phyloP scores from a whole-genome alignment of 2,797 vertebrate genomes.

The Lepidocolaptes lacrymiger region DNA sequence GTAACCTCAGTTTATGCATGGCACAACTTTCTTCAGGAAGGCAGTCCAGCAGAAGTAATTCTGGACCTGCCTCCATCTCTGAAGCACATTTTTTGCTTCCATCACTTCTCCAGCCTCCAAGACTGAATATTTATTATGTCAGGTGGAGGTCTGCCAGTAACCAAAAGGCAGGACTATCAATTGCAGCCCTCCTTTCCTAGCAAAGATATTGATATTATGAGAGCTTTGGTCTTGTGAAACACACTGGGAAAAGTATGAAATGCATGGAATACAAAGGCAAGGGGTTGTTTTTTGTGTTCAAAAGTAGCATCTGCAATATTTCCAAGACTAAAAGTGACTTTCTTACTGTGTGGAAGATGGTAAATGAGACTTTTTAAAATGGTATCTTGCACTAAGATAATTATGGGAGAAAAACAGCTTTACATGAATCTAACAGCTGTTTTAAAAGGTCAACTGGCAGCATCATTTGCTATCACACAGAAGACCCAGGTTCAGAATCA shows the following conservation, averaged over 20 bases:
- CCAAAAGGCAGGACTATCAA: background rate
- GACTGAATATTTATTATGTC: background rate
- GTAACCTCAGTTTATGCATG: background rate
- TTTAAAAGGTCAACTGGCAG: constrained; percentile 10
- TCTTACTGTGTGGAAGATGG: background rate
- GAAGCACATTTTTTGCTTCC: background rate
- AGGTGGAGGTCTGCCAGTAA: background rate
- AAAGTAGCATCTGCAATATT: background rate
- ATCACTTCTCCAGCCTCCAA: background rate
- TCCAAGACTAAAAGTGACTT: background rate
- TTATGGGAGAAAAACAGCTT: background rate
- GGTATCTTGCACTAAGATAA: background rate
- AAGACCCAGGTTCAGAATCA: background rate
- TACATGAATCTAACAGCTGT: background rate
- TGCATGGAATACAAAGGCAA: background rate
- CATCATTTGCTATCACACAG: background rate
- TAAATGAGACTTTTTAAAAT: background rate
- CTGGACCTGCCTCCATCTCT: background rate
- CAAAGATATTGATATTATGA: background rate
- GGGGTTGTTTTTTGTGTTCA: background rate
- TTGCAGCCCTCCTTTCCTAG: background rate
- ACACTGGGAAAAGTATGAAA: background rate
- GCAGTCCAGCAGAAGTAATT: background rate
- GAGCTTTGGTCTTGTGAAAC: background rate
- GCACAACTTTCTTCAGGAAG: background rate